Evolutionary conservation across 2,113 vertebrate genomes (phyloP), one percentile per base, ranked within the genome.

Genomic region (Rhinopomastus cyanomelas): DNA sequence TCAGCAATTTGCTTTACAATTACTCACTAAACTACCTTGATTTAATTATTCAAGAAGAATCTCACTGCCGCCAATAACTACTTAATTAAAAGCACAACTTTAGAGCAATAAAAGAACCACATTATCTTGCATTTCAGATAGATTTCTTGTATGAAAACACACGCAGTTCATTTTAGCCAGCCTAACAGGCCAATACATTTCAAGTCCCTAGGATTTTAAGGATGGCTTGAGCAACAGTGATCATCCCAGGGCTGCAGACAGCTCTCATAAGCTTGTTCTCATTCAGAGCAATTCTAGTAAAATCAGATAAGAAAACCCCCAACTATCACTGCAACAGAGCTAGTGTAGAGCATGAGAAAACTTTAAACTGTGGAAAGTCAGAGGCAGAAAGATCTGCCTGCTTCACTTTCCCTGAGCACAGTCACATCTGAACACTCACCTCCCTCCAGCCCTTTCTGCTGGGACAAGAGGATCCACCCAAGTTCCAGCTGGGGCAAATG

Each of bases 11-110:
- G 3, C 87, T 91, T 79, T 52, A 91, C 94, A 92, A 96, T 96
- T 95, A 96, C 88, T 96, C 92, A 94, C 88, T 90, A 94, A 95
- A 91, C 93, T 96, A 93, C 95, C 81, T 94, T 94, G 91, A 94
- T 96, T 96, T 96, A 96, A 95, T 96, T 95, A 96, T 92, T 96
- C 89, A 72, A 95, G 85, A 91, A 81, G 85, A 91, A 94, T 89
- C 84, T 87, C 75, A 14, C 82, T 69, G 65, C 78, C 85, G 69
- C 93, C 61, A 87, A 79, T 95, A 95, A 95, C 93, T 92, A 88
- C 82, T 94, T 95, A 93, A 96, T 95, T 96, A 96, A 95, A 94
- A 92, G 29, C 94, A 95, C 88, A 95, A 96, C 88, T 96, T 92
- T 81, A 92, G 82, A 89, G 87, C 93, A 93, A 91, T 92, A 93